Evolutionary conservation across 2,113 vertebrate genomes (phyloP), one percentile per base, ranked within the genome.

Genomic region (Verasper variegatus): DNA sequence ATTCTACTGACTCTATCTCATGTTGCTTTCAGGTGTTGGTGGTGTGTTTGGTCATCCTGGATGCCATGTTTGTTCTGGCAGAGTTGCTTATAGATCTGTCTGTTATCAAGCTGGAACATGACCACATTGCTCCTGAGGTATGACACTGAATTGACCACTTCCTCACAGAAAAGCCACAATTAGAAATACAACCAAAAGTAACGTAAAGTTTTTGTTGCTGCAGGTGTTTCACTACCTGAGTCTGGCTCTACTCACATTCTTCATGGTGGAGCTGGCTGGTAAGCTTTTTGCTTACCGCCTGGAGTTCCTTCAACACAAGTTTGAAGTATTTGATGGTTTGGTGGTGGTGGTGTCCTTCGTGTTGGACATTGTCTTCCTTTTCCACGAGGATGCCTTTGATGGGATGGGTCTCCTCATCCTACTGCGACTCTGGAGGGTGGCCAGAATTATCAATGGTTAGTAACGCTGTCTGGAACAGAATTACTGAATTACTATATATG

Each of bases 261-360:
- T 99, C 74, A 91, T 99, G 94, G 66, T 97, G 59, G 98, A 99
- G 87, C 84, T 99, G 81, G 80, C 42, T 13, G 94, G 96, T 2
- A 99, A 99, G 77, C 56, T 99, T 10, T 98, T 81, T 0, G 92
- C 96, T 4, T 99, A 95, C 79, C 94, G 92, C 31, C 15, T 94
- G 60, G 98, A 99, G 88, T 99, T 98, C 91, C 97, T 99, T 74
- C 87, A 95, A 8, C 98, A 99, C 92, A 98, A 96, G 88, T 99
- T 99, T 0, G 98, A 99, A 68, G 95, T 99, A 83, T 95, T 99
- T 94, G 98, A 99, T 0, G 94, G 93, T 5, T 0, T 96, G 0
- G 94, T 99, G 2, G 96, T 99, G 14, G 10, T 97, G 0, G 78
- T 99, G 52, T 99, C 98, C 0, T 99, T 99, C 31, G 52, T 97